Evolutionary conservation across 2,113 vertebrate species (phyloP).

Genomic region (Gymnarchus niloticus): DNA sequence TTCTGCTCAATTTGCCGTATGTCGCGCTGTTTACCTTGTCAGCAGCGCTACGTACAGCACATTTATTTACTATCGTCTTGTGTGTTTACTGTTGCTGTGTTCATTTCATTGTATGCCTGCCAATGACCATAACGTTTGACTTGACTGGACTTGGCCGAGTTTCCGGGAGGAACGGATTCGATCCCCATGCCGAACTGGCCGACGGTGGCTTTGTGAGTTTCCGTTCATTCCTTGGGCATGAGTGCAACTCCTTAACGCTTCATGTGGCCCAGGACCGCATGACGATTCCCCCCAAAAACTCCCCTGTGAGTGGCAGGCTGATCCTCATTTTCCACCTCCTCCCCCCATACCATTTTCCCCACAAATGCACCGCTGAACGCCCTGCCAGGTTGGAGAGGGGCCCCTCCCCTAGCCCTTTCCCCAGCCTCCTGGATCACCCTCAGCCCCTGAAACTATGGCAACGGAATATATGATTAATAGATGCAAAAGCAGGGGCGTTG

Average conservation of each 20-base stretch:
- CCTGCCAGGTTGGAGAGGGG: slow-evolving; percentile 61
- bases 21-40: no score
- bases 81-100: no score
- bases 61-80: no score
- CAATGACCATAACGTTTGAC: no score
- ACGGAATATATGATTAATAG: slow-evolving; percentile 99
- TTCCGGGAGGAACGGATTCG: background rate
- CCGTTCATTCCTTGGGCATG: background rate
- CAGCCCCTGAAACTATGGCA: slow-evolving; percentile 98
- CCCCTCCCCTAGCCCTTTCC: slow-evolving; percentile 73
- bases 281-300: background rate
- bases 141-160: no score
- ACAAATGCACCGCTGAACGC: slow-evolving; percentile 26
- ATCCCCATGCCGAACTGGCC: background rate
- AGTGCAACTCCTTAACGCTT: background rate
- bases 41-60: no score
- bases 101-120: no score
- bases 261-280: background rate
- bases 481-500: slow-evolving; percentile 88
- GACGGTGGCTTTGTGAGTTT: background rate
- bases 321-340: background rate
- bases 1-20: no score
- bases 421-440: slow-evolving; percentile 86
- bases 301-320: background rate
- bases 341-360: background rate